Percentiles rank a stretch among this genome's conserved stretches.
Conservation (phyloP, 2,888 invertebrate species). For the Sinodicranocentrus sp. region DNA sequence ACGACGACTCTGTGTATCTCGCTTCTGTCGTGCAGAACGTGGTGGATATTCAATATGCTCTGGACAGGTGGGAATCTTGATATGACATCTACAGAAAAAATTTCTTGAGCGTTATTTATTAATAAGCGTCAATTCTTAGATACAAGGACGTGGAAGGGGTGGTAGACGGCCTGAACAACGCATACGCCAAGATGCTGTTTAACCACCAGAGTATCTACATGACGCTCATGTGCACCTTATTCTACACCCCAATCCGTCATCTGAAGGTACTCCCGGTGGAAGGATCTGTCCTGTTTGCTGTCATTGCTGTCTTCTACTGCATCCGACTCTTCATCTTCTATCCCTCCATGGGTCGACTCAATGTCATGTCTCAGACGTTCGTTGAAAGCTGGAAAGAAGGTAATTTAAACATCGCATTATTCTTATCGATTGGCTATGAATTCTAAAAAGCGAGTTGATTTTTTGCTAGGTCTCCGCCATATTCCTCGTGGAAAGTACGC, state of each 20-base stretch:
- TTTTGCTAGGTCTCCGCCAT: slow-evolving; percentile 67
- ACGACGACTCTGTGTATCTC: slow-evolving; percentile 74
- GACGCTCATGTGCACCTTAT: slow-evolving; percentile 75
- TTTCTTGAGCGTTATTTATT: too few relatives aligned
- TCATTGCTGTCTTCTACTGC: slow-evolving; percentile 72
- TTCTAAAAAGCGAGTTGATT: too few relatives aligned
- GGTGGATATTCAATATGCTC: slow-evolving; percentile 75
- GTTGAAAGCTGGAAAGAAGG: slow-evolving; percentile 75
- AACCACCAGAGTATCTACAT: slow-evolving; percentile 75
- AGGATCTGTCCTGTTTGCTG: slow-evolving; percentile 69
- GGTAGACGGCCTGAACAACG: slow-evolving; percentile 74
- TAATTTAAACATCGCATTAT: too few relatives aligned
- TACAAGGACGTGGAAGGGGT: slow-evolving; percentile 76
- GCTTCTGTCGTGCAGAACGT: slow-evolving; percentile 76
- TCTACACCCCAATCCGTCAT: slow-evolving; percentile 76
- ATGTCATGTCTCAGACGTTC: slow-evolving; percentile 70
- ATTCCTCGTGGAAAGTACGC: slow-evolving; percentile 75
- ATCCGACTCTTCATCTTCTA: slow-evolving; percentile 75
- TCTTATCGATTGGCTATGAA: too few relatives aligned
- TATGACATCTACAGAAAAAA: too few relatives aligned
- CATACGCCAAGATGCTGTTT: slow-evolving; percentile 73
- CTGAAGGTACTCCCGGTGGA: slow-evolving; percentile 70
- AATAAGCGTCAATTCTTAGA: too few relatives aligned
- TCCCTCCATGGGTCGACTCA: slow-evolving; percentile 73
- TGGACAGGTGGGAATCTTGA: slow-evolving; percentile 69